These are phyloP conservation scores for Therioaphis trifolii DNA, from an alignment of 2,888 invertebrate genomes.

Conservation along the genomic window DNA sequence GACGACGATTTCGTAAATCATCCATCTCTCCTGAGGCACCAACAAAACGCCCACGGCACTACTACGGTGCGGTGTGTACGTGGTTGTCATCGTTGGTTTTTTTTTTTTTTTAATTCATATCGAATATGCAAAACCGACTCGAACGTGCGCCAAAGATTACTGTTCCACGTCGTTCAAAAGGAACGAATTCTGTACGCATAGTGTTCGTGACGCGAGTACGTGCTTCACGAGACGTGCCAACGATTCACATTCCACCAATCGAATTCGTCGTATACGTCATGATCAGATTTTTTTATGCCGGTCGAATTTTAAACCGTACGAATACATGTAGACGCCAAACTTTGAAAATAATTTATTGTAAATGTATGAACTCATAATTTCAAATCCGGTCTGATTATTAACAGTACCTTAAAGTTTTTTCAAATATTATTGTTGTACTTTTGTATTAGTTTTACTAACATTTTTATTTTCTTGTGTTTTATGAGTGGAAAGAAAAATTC, in stretches of 20 bases:
- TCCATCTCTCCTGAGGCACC: constrained; percentile 18
- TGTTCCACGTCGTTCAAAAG: constrained; percentile 4
- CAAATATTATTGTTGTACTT: too few species aligned
- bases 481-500: too few species aligned
- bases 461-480: too few species aligned
- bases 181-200: constrained; percentile 26
- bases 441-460: too few species aligned
- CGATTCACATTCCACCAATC: constrained; percentile 27
- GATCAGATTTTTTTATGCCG: background rate
- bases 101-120: constrained; percentile 47
- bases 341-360: background rate
- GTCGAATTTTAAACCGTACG: constrained; percentile 15
- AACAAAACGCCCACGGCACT: constrained; percentile 32
- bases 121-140: constrained; percentile 35
- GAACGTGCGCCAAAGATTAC: constrained; percentile 21
- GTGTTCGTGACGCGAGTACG: constrained; percentile 32
- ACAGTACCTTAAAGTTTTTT: too few species aligned
- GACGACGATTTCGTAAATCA: constrained; percentile 42
- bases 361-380: too few species aligned
- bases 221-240: constrained; percentile 5
- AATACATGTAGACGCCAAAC: background rate
- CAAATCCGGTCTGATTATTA: background rate
- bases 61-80: background rate
- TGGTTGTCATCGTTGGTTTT: constrained; percentile 29
- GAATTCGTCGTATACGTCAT: constrained; percentile 5